Base-by-base conservation (phyloP, 2,113 vertebrate species). In the Oryzias javanicus region DNA sequence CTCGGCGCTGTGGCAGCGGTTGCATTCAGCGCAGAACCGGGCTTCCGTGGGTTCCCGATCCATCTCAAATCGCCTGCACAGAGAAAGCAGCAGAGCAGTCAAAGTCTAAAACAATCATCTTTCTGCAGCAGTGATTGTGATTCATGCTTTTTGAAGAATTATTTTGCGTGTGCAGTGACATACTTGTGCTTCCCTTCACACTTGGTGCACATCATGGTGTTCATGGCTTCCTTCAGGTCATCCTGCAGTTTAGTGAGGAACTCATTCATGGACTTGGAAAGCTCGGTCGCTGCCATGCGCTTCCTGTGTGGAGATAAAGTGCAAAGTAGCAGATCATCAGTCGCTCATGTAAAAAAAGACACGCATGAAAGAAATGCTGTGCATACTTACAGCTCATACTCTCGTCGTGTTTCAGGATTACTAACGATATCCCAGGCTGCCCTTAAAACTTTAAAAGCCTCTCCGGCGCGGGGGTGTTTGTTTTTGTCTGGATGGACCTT, bases 401-500 rank as follows among this genome's bases (percentile, higher is more conserved):
- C 95, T 61, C 91, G 90, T 49, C 94, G 89, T 68, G 88, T 92
- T 76, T 97, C 95, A 12, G 95, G 95, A 79, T 94, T 96, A 89
- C 95, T 96, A 80, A 98, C 95, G 17, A 94, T 91, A 83, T 98
- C 96, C 95, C 96, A 98, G n/a, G 96, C 96, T 1, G 96, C 94
- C 56, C 93, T 86, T 72, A 98, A 89, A 67, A 98, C 94, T 84
- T 96, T 97, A 88, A 98, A 98, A 1, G 97, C 97, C 72, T 93
- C 96, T 70, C 95, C 96, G 4, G 97, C 95, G 22, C 90, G 87
- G 0, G 96, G 96, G 79, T 98, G 95, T 80, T 93, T 92, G 79
- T 96, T 97, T 88, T 98, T 98, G 76, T 98, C 96, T 20, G 96
- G 97, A 84, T 98, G 96, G 58, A 98, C 95, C 96, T 98, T 81